Conservation (phyloP, 2,113 vertebrate genomes). For the Brienomyrus longianalis region DNA sequence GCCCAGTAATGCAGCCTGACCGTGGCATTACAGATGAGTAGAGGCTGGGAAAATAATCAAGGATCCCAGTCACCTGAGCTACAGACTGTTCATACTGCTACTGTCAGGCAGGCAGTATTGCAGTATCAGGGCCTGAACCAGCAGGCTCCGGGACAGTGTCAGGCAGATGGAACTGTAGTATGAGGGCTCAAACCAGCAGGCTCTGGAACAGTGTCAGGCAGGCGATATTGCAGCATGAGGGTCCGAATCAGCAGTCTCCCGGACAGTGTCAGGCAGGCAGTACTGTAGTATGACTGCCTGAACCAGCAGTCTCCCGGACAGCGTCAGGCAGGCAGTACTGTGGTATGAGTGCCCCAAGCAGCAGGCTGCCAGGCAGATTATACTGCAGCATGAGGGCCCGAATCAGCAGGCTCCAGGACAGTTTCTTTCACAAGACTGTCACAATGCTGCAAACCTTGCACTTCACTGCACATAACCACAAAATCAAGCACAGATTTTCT, state of each 20-base stretch:
- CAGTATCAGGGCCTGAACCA: too few relatives aligned
- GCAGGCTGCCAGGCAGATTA: background rate
- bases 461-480: background rate
- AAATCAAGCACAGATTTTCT: background rate
- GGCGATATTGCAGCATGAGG: too few relatives aligned
- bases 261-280: background rate
- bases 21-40: background rate
- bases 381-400: background rate
- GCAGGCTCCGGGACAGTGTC: too few relatives aligned
- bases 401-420: background rate
- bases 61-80: too few relatives aligned
- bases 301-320: background rate
- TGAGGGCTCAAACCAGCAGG: too few relatives aligned
- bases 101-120: too few relatives aligned
- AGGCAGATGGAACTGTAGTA: too few relatives aligned
- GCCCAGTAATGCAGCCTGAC: background rate
- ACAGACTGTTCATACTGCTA: too few relatives aligned
- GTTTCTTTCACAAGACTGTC: background rate
- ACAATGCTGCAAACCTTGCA: background rate
- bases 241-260: background rate
- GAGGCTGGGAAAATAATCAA: background rate
- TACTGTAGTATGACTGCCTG: background rate
- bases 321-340: background rate
- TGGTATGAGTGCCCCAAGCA: background rate
- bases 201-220: too few relatives aligned